Percentiles rank a stretch among this genome's conserved stretches.
phyloP scores from a whole-genome alignment of 2,113 vertebrate species.

The Colaptes auratus region DNA sequence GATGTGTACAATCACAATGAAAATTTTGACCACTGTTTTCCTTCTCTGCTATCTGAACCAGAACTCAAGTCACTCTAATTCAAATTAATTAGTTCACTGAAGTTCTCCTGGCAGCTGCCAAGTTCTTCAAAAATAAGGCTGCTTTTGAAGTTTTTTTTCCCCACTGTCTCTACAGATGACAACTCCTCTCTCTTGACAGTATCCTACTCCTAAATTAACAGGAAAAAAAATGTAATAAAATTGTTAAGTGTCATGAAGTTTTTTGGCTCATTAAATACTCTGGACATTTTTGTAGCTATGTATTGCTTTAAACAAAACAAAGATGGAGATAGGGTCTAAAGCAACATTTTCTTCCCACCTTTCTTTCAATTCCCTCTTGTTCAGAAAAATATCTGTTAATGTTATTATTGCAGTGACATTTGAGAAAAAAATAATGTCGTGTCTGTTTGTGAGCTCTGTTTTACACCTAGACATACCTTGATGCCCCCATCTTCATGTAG shows the following conservation, averaged over 20 bases:
- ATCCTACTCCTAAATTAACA: neutral
- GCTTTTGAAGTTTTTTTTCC: neutral
- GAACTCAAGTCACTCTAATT: accelerated
- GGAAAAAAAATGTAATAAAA: neutral
- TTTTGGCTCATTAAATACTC: neutral
- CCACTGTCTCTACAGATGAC: neutral
- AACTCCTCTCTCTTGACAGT: neutral
- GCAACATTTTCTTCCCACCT: neutral
- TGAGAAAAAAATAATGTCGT: neutral
- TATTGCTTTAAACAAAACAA: neutral
- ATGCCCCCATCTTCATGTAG: neutral
- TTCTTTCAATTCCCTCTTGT: neutral
- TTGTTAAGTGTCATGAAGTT: accelerated
- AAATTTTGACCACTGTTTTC: neutral
- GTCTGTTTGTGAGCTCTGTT: neutral
- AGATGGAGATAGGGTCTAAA: neutral
- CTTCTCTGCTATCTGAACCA: neutral
- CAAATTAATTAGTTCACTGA: neutral
- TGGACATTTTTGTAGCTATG: neutral
- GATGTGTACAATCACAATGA: neutral
- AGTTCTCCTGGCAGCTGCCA: neutral
- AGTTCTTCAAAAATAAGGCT: neutral
- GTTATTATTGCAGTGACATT: neutral
- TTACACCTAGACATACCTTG: neutral
- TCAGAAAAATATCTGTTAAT: neutral